Evolutionary conservation across 2,888 invertebrate genomes (phyloP), one percentile per base, ranked within the genome.

Genomic region (Seira ritae): DNA sequence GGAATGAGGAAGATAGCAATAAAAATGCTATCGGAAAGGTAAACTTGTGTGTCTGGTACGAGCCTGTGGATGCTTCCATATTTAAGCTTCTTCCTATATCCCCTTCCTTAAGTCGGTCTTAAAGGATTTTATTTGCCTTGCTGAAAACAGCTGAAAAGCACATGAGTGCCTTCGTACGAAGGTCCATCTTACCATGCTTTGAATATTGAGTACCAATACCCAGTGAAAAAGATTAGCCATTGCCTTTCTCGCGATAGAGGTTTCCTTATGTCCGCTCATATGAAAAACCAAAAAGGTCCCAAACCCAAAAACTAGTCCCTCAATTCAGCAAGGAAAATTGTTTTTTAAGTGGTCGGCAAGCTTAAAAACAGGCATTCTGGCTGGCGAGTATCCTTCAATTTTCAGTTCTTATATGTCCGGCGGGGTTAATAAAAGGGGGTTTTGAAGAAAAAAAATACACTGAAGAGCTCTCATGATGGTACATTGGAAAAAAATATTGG

Each of bases 1-100:
- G 70, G 77, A 77, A 77, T 69, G 19, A 77, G 77, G 77, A 77
- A 77, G 69, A 24, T 77, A 62, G 20, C 22, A 62, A 62, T 62
- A 62, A 20, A 62, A 42, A 62, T 31, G 2, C 8, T 31, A 31
- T 2, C 31, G 31, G 31, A 42, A 42, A 42, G 12, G n/a, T n/a
- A n/a, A n/a, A n/a, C n/a, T n/a, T n/a, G n/a, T n/a, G n/a, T n/a
- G n/a, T n/a, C n/a, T 31, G 8, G 31, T 31, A 31, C 31, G 31
- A 31, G 31, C 31, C 31, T 31, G 2, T 31, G 31, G 31, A 31
- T 31, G 2, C 31, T 31, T 31, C 55, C 12, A 8, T 8, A 17
- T 3, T 8, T 55, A 55, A 55, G 15, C n/a, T 12, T 55, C 55
- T 17, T 55, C 55, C 55, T 55, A n/a, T 15, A n/a, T 55, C 15